Evolutionary conservation across 92 coral and sea anemone genomes (phyloP).

Genomic region (Pocillopora meandrina): DNA sequence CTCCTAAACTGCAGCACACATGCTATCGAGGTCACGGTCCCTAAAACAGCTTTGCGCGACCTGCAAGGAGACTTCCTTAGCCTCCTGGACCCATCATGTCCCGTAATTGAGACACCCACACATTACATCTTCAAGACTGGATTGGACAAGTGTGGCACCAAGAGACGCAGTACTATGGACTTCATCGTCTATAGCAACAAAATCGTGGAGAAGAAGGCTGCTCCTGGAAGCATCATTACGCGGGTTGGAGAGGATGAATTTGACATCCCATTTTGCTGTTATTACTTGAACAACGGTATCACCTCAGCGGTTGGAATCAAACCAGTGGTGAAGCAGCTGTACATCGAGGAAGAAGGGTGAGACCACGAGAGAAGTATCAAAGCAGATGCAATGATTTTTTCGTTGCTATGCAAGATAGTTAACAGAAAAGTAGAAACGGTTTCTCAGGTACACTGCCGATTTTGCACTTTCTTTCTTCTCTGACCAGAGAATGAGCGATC

Average conservation of each 20-base stretch:
- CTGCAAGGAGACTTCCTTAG: conserved; percentile 79
- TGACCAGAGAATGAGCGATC: too few species aligned
- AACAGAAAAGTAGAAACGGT: too few species aligned
- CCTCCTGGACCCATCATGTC: conserved; percentile 72
- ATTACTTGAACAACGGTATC: conserved; percentile 79
- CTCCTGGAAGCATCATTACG: conserved; percentile 73
- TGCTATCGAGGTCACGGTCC: conserved; percentile 71
- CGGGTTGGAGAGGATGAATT: conserved; percentile 83
- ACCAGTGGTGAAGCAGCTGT: conserved; percentile 78
- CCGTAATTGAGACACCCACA: conserved; percentile 71
- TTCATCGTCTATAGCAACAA: conserved; percentile 81
- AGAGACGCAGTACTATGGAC: conserved; percentile 71
- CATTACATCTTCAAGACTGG: conserved; percentile 78
- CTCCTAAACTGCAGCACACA: conserved; percentile 78
- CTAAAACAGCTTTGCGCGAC: conserved; percentile 78
- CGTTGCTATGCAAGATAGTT: not conserved
- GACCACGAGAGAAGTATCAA: not conserved
- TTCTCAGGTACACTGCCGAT: not conserved
- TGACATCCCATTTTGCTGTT: conserved; percentile 85
- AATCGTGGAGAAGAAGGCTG: conserved; percentile 64
- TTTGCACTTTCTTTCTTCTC: not conserved
- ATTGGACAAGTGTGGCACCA: conserved; percentile 77
- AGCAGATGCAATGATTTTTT: not conserved
- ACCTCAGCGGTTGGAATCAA: conserved; percentile 77
- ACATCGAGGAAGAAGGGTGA: conserved; percentile 77